A percentile compares a stretch with the other conserved stretches of the same genome.
These are phyloP conservation scores for Caiman crocodilus DNA, from an alignment of 2,797 vertebrate species.

Conservation along the genomic window DNA sequence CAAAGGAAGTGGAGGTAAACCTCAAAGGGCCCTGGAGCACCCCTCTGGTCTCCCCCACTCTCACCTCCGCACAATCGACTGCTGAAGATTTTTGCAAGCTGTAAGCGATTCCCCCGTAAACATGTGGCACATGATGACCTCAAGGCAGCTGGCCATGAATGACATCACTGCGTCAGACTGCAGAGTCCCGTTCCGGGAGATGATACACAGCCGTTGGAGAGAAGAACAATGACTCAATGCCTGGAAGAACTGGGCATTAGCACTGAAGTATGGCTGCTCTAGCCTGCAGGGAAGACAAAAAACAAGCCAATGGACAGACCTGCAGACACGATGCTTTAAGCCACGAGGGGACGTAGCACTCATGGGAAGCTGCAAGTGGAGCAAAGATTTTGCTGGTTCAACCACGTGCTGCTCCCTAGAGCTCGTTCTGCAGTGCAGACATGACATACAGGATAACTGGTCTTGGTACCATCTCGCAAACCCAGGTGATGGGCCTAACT, in stretches of 20 bases:
- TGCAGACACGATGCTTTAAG: neutral
- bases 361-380: neutral
- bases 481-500: neutral
- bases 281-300: constrained; percentile 82
- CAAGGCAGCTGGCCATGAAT: constrained; percentile 89
- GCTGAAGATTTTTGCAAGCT: constrained; percentile 92
- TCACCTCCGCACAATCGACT: constrained; percentile 90
- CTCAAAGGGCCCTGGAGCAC: constrained; percentile 24
- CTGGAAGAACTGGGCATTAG: constrained; percentile 91
- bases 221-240: constrained; percentile 90
- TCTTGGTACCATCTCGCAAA: neutral
- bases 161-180: constrained; percentile 87
- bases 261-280: constrained; percentile 95
- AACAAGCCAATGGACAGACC: constrained; percentile 5
- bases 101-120: constrained; percentile 93
- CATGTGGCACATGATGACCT: constrained; percentile 93
- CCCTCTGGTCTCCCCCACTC: constrained; percentile 48
- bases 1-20: neutral
- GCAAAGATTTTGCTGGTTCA: neutral
- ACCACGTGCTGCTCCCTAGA: neutral
- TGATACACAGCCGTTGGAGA: constrained; percentile 92
- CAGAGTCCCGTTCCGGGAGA: constrained; percentile 94
- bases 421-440: too few species aligned
- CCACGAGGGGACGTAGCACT: neutral
- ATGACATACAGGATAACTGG: too few species aligned